Percentiles rank a stretch among this genome's conserved stretches.
phyloP scores from a whole-genome alignment of 2,888 invertebrate genomes.

The Prosapia bicincta region DNA sequence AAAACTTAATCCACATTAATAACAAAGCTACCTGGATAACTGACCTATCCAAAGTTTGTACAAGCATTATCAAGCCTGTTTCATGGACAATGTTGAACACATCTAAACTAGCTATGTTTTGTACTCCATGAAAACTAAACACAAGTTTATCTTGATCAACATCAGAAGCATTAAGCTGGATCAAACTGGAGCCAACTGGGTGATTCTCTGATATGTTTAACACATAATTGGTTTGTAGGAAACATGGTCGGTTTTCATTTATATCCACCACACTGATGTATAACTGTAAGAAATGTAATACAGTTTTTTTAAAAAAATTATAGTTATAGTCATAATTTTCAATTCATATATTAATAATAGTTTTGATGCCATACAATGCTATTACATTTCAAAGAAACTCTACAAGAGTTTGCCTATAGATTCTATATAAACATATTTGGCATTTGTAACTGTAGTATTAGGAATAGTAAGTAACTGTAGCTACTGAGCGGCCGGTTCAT shows the following conservation, averaged over 20 bases:
- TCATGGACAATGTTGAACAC: conserved; percentile 80
- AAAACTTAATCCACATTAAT: background rate
- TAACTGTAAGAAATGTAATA: no score
- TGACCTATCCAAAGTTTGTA: conserved; percentile 67
- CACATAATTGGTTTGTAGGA: conserved; percentile 64
- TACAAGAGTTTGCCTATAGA: no score
- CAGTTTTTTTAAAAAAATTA: no score
- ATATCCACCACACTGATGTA: conserved; percentile 77
- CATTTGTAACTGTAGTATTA: no score
- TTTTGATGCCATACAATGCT: no score
- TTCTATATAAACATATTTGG: no score
- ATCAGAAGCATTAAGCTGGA: conserved; percentile 55
- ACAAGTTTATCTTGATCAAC: conserved; percentile 66
- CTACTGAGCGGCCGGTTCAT: no score
- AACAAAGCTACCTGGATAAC: conserved; percentile 4
- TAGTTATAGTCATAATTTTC: no score
- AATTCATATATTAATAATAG: no score
- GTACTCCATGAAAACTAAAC: conserved; percentile 75
- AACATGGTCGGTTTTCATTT: conserved; percentile 81
- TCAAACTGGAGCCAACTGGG: conserved; percentile 56
- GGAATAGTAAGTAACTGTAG: no score
- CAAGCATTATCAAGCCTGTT: conserved; percentile 67
- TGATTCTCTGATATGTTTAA: conserved; percentile 71
- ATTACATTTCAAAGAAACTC: no score
- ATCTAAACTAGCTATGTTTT: conserved; percentile 65